phyloP scores from a whole-genome alignment of 2,797 vertebrate genomes.

The Clarias laeviceps region DNA sequence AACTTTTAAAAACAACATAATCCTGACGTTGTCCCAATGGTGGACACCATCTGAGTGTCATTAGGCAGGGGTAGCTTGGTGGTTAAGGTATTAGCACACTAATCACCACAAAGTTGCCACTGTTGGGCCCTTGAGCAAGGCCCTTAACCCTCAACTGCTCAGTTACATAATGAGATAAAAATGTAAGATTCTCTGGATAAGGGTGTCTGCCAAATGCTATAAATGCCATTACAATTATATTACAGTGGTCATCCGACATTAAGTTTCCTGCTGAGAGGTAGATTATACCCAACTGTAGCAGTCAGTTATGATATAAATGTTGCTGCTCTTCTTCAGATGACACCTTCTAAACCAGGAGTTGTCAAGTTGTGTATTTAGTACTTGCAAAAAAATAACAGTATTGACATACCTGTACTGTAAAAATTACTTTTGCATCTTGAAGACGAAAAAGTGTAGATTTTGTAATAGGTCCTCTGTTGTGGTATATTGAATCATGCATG shows the following conservation, averaged over 20 bases:
- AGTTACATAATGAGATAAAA: too few relatives aligned
- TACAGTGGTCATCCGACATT: too few relatives aligned
- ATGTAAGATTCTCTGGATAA: too few relatives aligned
- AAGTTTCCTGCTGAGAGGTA: slow-evolving; percentile 4
- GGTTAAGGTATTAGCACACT: too few relatives aligned
- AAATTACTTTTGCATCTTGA: neutral
- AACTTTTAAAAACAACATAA: too few relatives aligned
- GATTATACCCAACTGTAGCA: slow-evolving; percentile 47
- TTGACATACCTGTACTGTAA: neutral
- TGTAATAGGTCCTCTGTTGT: neutral
- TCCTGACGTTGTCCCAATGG: neutral
- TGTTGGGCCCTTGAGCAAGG: too few relatives aligned
- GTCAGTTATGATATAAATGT: slow-evolving; percentile 62
- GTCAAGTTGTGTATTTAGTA: neutral
- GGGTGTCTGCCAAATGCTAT: too few relatives aligned
- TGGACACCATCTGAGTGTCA: neutral
- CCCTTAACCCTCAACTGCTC: too few relatives aligned
- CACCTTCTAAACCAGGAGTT: neutral
- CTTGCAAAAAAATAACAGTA: neutral
- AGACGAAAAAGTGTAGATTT: neutral
- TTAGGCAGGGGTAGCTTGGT: too few relatives aligned
- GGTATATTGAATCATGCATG: neutral
- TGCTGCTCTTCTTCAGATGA: slow-evolving; percentile 59
- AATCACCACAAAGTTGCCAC: too few relatives aligned
- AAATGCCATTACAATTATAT: too few relatives aligned